phyloP scores from a whole-genome alignment of 2,113 vertebrate genomes.

The Sterrhoptilus dennistouni region DNA sequence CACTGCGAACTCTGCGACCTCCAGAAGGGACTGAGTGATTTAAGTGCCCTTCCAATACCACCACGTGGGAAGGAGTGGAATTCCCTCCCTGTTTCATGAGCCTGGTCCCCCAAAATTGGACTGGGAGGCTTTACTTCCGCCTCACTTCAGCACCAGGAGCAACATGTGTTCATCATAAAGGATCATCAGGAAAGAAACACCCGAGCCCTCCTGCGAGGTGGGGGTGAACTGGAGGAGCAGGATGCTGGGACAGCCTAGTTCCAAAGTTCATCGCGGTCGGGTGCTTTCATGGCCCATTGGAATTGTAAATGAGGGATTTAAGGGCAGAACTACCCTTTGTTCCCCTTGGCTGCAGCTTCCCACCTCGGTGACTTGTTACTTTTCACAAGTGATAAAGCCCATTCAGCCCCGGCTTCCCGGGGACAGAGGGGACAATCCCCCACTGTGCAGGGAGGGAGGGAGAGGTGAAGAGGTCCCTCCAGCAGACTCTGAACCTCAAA shows the following conservation, averaged over 20 bases:
- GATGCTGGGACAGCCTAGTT: constrained; percentile 48
- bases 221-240: background rate
- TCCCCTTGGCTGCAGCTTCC: constrained; percentile 58
- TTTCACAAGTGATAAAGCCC: constrained; percentile 75
- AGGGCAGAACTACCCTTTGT: constrained; percentile 73
- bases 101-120: fast-evolving
- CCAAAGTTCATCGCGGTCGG: constrained; percentile 61
- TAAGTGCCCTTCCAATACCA: background rate
- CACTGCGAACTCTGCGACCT: fast-evolving
- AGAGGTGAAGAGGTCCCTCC: background rate
- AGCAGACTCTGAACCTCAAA: constrained; percentile 28
- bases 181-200: background rate
- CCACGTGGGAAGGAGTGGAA: background rate
- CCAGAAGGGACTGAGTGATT: background rate
- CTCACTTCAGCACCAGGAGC: background rate
- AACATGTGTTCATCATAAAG: background rate
- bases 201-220: background rate
- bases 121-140: background rate
- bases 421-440: constrained; percentile 12
- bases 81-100: fast-evolving
- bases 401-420: constrained; percentile 53
- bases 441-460: background rate
- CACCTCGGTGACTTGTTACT: constrained; percentile 73
- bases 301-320: constrained; percentile 76
- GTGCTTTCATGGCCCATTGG: constrained; percentile 67